Conservation (phyloP, 2,888 invertebrate species). For the Hipparchia semele region DNA sequence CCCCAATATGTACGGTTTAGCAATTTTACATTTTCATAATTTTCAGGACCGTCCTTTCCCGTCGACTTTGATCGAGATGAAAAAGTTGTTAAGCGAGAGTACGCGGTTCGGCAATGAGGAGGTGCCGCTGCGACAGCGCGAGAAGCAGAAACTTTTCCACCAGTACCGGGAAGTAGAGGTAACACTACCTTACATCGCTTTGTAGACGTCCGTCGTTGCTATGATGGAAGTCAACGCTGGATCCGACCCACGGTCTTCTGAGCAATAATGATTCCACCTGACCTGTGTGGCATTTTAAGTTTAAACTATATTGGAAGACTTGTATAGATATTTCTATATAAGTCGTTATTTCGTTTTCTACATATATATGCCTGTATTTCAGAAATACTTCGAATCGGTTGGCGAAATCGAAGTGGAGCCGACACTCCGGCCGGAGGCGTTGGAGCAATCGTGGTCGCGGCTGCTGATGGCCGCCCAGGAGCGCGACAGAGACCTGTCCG, state of each 20-base stretch:
- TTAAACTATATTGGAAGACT: too few species aligned
- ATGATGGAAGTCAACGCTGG: too few species aligned
- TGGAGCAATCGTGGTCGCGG: constrained; percentile 95
- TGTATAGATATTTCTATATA: too few species aligned
- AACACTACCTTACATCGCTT: background rate
- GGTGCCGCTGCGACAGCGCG: constrained; percentile 94
- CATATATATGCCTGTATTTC: constrained; percentile 31
- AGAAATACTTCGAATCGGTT: constrained; percentile 93
- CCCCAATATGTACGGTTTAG: too few species aligned
- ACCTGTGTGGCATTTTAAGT: too few species aligned
- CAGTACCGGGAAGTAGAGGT: constrained; percentile 93
- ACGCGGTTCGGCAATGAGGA: constrained; percentile 97
- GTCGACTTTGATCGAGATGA: constrained; percentile 96
- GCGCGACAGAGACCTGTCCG: constrained; percentile 93
- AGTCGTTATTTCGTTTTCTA: background rate
- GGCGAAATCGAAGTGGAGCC: constrained; percentile 95
- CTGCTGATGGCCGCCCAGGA: constrained; percentile 95
- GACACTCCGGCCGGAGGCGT: constrained; percentile 92
- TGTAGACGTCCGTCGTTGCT: background rate
- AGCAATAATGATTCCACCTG: too few species aligned
- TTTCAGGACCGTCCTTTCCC: constrained; percentile 95
- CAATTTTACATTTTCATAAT: background rate
- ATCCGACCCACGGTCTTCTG: too few species aligned
- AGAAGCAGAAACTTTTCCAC: constrained; percentile 93
- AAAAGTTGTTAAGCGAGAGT: constrained; percentile 95